phyloP scores from a whole-genome alignment of 1,140 invertebrate genomes.

The Diorhabda elongata region DNA sequence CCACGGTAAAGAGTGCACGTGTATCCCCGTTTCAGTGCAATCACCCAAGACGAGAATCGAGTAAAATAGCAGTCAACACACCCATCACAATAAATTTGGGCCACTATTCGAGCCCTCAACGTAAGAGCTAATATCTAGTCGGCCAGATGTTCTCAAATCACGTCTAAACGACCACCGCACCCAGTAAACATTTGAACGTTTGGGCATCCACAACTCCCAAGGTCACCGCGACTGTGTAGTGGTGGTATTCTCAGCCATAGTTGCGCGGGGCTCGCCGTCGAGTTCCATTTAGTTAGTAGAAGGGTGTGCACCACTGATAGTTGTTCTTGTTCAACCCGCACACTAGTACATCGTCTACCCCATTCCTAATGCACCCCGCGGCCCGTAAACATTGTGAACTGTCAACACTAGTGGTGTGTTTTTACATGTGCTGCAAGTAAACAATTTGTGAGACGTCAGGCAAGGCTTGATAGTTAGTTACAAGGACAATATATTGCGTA shows the following conservation, averaged over 20 bases:
- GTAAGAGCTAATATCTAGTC: conserved; percentile 39
- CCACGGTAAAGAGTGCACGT: conserved; percentile 42
- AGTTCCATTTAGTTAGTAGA: conserved; percentile 46
- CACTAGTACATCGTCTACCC: conserved; percentile 16
- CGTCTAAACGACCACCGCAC: conserved; percentile 17
- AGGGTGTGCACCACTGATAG: conserved; percentile 45
- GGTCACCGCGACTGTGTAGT: conserved; percentile 43
- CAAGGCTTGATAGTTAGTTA: conserved; percentile 28
- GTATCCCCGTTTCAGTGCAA: conserved; percentile 43
- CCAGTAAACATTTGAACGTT: conserved; percentile 30
- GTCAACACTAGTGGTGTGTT: conserved; percentile 24
- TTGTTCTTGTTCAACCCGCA: conserved; percentile 22
- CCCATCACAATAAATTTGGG: conserved; percentile 38
- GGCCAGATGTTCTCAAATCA: conserved; percentile 32
- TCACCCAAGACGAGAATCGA: conserved; percentile 24
- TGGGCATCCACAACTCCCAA: conserved; percentile 46
- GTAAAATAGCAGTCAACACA: conserved; percentile 28
- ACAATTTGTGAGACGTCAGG: conserved; percentile 35
- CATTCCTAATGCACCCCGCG: neutral
- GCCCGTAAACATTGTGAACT: conserved; percentile 12
- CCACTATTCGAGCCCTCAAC: conserved; percentile 45
- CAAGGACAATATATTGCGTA: conserved; percentile 47
- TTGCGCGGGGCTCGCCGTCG: conserved; percentile 43
- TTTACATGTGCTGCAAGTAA: conserved; percentile 31
- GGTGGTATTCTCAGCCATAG: conserved; percentile 46